phyloP scores from a whole-genome alignment of 2,888 invertebrate species.

The Pyrocoelia pectoralis region DNA sequence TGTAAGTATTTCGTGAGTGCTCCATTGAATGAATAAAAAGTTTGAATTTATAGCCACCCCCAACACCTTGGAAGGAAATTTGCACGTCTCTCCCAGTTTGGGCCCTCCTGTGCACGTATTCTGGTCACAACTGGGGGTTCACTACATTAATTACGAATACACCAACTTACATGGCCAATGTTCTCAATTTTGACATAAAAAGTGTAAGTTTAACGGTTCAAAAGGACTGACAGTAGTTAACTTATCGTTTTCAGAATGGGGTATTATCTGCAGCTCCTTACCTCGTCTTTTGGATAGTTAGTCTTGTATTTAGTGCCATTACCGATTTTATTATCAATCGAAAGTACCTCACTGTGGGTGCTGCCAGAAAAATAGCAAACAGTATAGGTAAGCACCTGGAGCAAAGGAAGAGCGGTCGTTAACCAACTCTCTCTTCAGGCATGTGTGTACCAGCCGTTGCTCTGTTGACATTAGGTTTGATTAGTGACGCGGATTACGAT shows the following conservation, averaged over 20 bases:
- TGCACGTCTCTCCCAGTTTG: slow-evolving; percentile 79
- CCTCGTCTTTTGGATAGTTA: slow-evolving; percentile 74
- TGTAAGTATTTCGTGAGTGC: too few species aligned
- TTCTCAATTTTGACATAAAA: slow-evolving; percentile 75
- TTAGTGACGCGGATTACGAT: slow-evolving; percentile 64
- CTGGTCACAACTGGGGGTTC: slow-evolving; percentile 82
- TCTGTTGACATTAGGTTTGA: slow-evolving; percentile 67
- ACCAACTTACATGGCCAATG: slow-evolving; percentile 79
- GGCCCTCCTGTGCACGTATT: slow-evolving; percentile 75
- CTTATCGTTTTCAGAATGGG: slow-evolving; percentile 65
- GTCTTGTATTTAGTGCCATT: slow-evolving; percentile 73
- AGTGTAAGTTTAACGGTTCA: slow-evolving; percentile 61
- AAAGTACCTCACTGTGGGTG: slow-evolving; percentile 63
- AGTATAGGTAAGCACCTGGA: slow-evolving; percentile 64
- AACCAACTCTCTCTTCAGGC: slow-evolving; percentile 1
- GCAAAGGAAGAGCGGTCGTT: too few species aligned
- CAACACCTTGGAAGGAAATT: slow-evolving; percentile 80
- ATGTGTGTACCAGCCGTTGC: slow-evolving; percentile 75
- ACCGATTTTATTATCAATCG: slow-evolving; percentile 69
- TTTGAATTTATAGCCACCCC: slow-evolving; percentile 16
- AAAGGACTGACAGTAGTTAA: background rate
- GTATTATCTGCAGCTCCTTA: slow-evolving; percentile 76
- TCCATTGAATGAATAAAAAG: too few species aligned
- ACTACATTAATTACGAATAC: slow-evolving; percentile 85
- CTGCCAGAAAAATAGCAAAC: slow-evolving; percentile 73